Evolutionary conservation across 1,140 invertebrate species (phyloP), one percentile per base, ranked within the genome.

Genomic region (Limonius californicus): DNA sequence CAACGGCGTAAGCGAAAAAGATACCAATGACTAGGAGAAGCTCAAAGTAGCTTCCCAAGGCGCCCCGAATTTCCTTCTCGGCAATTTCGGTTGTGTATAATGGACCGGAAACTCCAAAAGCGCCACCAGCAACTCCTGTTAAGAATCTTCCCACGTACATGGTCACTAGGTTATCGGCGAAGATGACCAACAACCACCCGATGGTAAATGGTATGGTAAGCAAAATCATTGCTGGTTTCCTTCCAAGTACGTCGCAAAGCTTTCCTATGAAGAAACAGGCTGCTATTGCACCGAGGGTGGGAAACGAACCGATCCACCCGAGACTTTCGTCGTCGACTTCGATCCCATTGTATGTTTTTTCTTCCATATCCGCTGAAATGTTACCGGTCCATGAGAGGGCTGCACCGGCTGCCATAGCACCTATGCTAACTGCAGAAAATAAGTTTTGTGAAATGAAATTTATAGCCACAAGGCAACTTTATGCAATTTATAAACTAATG

Each of bases 1-100:
- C 77, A 23, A 87, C 64, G 3, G 78, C 67, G 65, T 87, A 89
- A 0, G 81, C 79, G 1, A 84, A 65, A 0, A 88, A 64, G 30
- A 89, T 84, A 1, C 88, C 88, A n/a, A 82, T 68, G 0, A 83
- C 85, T 1, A 89, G 76, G 66, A 83, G 79, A n/a, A 86, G 73
- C 64, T 90, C 87, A 47, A 87, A 87, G 57, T 83, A 85, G 2
- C 85, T 83, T 0, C 87, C 88, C 9, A 92, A 76, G 2, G 82
- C 82, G 0, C 90, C 90, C 21, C 90, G 78, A 23, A 90, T 82
- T 0, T 81, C 74, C 9, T 80, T 85, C 60, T 89, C 83, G 0
- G 86, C 82, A 7, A 87, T 88, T 77, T 92, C 90, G 0, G 84
- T 85, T 0, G 87, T 85, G 67, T 91, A 93, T 63, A 90, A 74